phyloP scores from a whole-genome alignment of 1,140 invertebrate species.

The Ruditapes philippinarum region DNA sequence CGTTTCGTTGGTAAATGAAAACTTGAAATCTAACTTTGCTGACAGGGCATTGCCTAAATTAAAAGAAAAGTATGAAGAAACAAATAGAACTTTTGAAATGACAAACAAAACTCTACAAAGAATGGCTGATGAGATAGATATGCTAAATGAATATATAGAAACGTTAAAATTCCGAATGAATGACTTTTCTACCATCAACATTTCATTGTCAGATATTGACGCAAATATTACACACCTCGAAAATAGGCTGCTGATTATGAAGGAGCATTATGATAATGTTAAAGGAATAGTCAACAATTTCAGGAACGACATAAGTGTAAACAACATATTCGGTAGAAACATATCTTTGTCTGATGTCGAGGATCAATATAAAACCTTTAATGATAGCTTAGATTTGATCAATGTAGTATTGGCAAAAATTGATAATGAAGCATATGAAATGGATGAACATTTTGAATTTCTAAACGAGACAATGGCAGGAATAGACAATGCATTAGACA shows the following conservation, averaged over 20 bases:
- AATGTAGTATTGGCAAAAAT: slow-evolving; percentile 44
- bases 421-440: slow-evolving; percentile 22
- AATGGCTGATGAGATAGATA: slow-evolving; percentile 27
- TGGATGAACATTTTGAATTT: slow-evolving; percentile 44
- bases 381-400: slow-evolving; percentile 43
- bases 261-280: slow-evolving; percentile 50
- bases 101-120: slow-evolving; percentile 47
- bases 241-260: slow-evolving; percentile 49
- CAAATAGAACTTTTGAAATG: slow-evolving; percentile 37
- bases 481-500: slow-evolving; percentile 54
- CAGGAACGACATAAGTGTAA: neutral
- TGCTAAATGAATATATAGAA: slow-evolving; percentile 21
- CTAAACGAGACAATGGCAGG: slow-evolving; percentile 29
- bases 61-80: slow-evolving; percentile 25
- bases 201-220: slow-evolving; percentile 36
- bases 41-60: slow-evolving; percentile 7
- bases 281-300: slow-evolving; percentile 38
- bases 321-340: slow-evolving; percentile 51
- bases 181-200: slow-evolving; percentile 42
- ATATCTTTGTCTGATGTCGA: slow-evolving; percentile 45
- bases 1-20: slow-evolving; percentile 13
- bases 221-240: slow-evolving; percentile 49
- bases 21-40: slow-evolving; percentile 16
- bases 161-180: slow-evolving; percentile 39
- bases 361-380: slow-evolving; percentile 38